Evolutionary conservation across 2,797 vertebrate species (phyloP), one percentile per base, ranked within the genome.

Genomic region (Sebastes matsubarae): DNA sequence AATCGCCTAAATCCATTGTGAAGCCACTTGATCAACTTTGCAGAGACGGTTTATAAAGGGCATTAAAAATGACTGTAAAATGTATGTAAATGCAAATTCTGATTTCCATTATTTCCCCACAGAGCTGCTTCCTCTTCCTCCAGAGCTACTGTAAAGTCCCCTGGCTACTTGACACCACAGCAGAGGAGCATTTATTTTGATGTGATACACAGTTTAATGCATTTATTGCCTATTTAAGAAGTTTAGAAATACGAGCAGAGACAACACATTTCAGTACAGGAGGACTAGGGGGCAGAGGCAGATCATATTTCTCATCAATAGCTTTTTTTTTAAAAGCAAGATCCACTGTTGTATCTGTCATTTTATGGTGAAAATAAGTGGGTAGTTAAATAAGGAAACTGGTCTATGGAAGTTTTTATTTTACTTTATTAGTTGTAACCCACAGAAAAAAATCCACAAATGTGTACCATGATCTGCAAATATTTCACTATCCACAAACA

Each of bases 121-220:
- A 55, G 14, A 63, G 8, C 14, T 16, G 6, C 32, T 36, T 36
- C n/a, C 32, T 30, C 8, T 60, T 60, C 59, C 59, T 11, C 16
- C 27, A 52, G 36, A 0, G 13, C 36, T 38, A 38, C 0, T 38
- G 36, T 13, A 38, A 38, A 6, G 36, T 14, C 36, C 36, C 36
- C 13, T 14, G 36, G 36, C 36, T 14, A 54, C 50, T n/a, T 54
- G 18, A 27, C 34, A 10, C 11, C 30, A 34, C 8, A 36, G 22
- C n/a, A 74, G 50, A 29, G 32, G 18, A 27, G 32, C 2, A 27
- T 65, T 52, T 38, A 46, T 36, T 64, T 34, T 34, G 1, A 29
- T 66, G 2, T 50, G n/a, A 27, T 57, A 57, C n/a, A 18, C 29
- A 67, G 25, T 36, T 18, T 16, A 0, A 38, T 18, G 18, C 25